A percentile compares a stretch with the other conserved stretches of the same genome.
Conservation (phyloP, 2,113 vertebrate genomes). For the Scytalopus superciliaris region DNA sequence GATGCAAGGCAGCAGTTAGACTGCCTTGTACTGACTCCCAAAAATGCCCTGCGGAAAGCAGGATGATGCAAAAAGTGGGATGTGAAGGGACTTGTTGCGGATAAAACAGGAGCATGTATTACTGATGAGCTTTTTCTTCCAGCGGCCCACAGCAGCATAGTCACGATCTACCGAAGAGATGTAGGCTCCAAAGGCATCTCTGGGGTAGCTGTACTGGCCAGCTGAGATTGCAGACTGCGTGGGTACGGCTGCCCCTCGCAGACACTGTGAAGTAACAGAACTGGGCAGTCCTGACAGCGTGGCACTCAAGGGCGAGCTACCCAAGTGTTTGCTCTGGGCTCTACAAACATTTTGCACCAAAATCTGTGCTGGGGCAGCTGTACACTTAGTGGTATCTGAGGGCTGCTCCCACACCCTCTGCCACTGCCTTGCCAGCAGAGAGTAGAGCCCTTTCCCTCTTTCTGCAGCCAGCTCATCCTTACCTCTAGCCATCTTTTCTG, state of each 20-base stretch:
- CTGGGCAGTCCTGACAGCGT: not conserved
- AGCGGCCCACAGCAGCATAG: not conserved
- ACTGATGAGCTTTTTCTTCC: not conserved
- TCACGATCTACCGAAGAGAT: not conserved
- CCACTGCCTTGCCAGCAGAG: not conserved
- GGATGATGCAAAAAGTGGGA: not conserved
- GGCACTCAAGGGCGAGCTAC: not conserved
- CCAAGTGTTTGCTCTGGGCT: not conserved
- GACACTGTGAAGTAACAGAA: not conserved
- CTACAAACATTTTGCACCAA: not conserved
- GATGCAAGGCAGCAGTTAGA: fast-evolving
- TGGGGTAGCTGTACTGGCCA: not conserved
- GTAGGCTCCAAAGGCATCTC: not conserved
- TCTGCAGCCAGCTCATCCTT: not conserved
- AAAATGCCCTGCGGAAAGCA: not conserved
- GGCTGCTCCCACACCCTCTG: not conserved
- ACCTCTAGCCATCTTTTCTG: not conserved
- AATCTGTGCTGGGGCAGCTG: not conserved
- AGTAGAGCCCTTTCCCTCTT: not conserved
- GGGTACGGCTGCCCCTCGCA: not conserved
- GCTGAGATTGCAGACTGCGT: not conserved
- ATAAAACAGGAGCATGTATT: not conserved
- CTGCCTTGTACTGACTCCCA: not conserved
- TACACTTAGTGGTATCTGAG: not conserved
- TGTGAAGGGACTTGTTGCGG: not conserved